Evolutionary conservation across 2,797 vertebrate genomes (phyloP).

Genomic region (Myiotriccus ornatus): DNA sequence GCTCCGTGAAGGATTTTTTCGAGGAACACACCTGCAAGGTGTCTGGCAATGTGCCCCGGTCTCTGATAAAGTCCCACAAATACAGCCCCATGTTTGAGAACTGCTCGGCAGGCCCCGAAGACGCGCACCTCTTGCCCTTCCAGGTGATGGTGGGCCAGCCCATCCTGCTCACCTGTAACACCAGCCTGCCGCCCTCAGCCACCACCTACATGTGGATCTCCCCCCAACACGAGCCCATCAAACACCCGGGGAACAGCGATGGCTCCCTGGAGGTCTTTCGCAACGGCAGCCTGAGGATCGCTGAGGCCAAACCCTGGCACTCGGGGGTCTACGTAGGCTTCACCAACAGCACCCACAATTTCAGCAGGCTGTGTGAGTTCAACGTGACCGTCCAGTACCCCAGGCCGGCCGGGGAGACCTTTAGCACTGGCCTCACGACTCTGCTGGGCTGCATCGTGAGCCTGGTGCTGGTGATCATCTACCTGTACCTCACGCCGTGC

Average conservation of each 20-base stretch:
- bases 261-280: constrained; percentile 77
- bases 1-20: constrained; percentile 81
- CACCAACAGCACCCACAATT: constrained; percentile 72
- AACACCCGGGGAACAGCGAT: constrained; percentile 80
- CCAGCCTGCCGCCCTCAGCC: constrained; percentile 19
- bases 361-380: constrained; percentile 84
- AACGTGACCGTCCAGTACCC: constrained; percentile 82
- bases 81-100: constrained; percentile 82
- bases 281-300: constrained; percentile 88
- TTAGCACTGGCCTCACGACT: constrained; percentile 92
- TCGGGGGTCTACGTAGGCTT: constrained; percentile 88
- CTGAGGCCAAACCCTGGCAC: constrained; percentile 68
- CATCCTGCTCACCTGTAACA: constrained; percentile 81
- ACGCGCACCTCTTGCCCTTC: constrained; percentile 33
- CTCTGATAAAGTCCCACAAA: constrained; percentile 82
- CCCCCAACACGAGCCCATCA: constrained; percentile 81
- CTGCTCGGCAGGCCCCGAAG: constrained; percentile 72
- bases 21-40: constrained; percentile 84
- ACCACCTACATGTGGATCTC: constrained; percentile 87
- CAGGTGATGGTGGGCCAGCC: constrained; percentile 67
- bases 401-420: constrained; percentile 69
- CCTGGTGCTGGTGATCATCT: constrained; percentile 88
- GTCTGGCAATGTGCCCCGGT: constrained; percentile 71
- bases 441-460: constrained; percentile 90
- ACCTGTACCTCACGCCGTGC: constrained; percentile 91